Conservation (phyloP, 2,797 vertebrate genomes). For the Coracias cyanogaster region DNA sequence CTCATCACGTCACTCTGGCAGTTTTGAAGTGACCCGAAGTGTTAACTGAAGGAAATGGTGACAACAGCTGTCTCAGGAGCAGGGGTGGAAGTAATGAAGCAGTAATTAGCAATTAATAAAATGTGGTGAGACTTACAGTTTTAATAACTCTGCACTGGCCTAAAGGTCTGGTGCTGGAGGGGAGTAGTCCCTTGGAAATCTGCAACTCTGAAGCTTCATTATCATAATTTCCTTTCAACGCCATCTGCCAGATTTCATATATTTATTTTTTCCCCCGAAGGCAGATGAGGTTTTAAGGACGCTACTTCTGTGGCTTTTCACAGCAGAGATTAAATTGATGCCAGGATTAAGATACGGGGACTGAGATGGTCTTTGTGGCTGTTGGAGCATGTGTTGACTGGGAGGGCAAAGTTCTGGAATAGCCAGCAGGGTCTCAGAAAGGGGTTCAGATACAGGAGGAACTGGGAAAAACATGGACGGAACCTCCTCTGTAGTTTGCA, state of each 20-base stretch:
- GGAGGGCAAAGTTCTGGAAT: background rate
- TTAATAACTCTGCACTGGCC: constrained; percentile 30
- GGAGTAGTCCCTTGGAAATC: constrained; percentile 57
- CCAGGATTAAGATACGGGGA: background rate
- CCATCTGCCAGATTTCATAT: constrained; percentile 59
- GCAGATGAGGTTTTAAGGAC: background rate
- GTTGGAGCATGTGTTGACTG: background rate
- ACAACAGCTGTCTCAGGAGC: constrained; percentile 5
- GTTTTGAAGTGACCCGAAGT: background rate
- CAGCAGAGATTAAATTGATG: background rate
- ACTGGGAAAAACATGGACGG: rapidly evolving
- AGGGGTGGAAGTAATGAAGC: constrained; percentile 33
- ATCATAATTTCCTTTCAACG: constrained; percentile 58
- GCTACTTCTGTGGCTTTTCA: background rate
- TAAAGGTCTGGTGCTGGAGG: constrained; percentile 32
- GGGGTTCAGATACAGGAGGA: background rate
- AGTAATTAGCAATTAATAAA: constrained; percentile 67
- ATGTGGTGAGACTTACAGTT: background rate
- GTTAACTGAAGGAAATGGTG: background rate
- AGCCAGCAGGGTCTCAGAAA: background rate
- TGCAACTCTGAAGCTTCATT: constrained; percentile 61
- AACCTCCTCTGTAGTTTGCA: background rate
- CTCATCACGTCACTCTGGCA: background rate
- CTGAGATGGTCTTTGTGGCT: background rate
- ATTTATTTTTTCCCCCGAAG: background rate